Evolutionary conservation across 2,797 vertebrate genomes (phyloP).

Genomic region (Sphaeramia orbicularis): DNA sequence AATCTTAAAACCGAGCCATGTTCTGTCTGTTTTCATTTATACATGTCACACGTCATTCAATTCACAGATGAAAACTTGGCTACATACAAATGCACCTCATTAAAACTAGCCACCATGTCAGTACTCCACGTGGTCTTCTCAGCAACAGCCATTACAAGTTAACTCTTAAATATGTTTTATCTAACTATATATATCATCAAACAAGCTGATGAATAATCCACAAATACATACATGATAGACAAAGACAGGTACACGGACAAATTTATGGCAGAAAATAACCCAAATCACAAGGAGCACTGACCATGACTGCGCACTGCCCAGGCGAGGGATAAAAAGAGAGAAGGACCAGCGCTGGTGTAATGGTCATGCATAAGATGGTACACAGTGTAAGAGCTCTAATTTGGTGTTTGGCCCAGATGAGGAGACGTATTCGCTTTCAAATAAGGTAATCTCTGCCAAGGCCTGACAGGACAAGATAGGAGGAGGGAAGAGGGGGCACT

Average conservation of each 20-base stretch:
- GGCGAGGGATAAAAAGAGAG: slow-evolving; percentile 77
- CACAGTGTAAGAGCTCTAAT: slow-evolving; percentile 86
- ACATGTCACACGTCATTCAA: background rate
- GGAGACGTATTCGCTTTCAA: slow-evolving; percentile 81
- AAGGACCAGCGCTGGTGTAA: slow-evolving; percentile 59
- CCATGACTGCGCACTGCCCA: slow-evolving; percentile 83
- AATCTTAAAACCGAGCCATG: too few species aligned
- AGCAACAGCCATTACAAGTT: slow-evolving; percentile 24
- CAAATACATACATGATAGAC: slow-evolving; percentile 8
- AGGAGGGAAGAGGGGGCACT: slow-evolving; percentile 32
- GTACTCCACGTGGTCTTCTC: slow-evolving; percentile 22
- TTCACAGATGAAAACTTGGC: background rate
- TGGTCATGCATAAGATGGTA: slow-evolving; percentile 83
- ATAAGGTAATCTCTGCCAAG: slow-evolving; percentile 72
- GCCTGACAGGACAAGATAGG: slow-evolving; percentile 38
- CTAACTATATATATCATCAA: background rate
- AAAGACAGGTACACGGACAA: slow-evolving; percentile 5
- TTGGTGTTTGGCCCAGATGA: slow-evolving; percentile 87
- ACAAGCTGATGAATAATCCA: slow-evolving; percentile 13
- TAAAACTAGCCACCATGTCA: slow-evolving; percentile 15
- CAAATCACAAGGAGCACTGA: slow-evolving; percentile 79
- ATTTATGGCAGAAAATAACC: slow-evolving; percentile 21
- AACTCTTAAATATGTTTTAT: slow-evolving; percentile 3
- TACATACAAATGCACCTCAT: background rate
- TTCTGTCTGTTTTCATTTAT: too few species aligned